Evolutionary conservation across 2,113 vertebrate genomes (phyloP), one percentile per base, ranked within the genome.

Genomic region (Muntiacus muntjak): DNA sequence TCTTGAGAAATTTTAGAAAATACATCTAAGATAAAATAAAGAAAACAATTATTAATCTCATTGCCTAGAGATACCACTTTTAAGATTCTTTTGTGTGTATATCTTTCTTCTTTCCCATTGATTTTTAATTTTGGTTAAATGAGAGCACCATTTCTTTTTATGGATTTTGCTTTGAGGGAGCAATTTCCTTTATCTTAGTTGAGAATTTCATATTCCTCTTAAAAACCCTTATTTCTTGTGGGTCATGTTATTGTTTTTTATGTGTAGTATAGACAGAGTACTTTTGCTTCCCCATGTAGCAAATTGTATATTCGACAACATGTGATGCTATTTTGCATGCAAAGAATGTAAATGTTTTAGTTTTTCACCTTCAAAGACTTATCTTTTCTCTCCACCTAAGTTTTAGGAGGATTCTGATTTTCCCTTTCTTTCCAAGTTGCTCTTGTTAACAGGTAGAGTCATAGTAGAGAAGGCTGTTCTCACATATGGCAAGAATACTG

Each of bases 61-160:
- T 13, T 91, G 58, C 10, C 40, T 86, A 50, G 17, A 74, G 12
- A 58, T 89, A 76, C 6, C 40, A 71, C 54, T 94, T 64, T 94
- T 47, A 76, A 62, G 45, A 55, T 30, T 64, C 85, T 85, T 79
- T 45, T 30, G 26, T 94, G 58, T 82, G 23, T 86, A n/a, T 82
- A 28, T 71, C 6, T 71, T 84, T 83, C 43, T 87, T 25, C 3
- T 64, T 91, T 92, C 87, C 30, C 36, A 55, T 57, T 94, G 26
- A 90, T 91, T 98, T 95, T 91, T 92, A 85, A 91, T 92, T 93
- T 87, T 21, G 30, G 6, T 83, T 64, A 86, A 92, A 60, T 55
- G 50, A 95, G 13, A 96, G 94, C 5, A 94, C 43, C 36, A 84
- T 93, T 93, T 95, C n/a, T 84, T 96, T 93, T 96, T 83, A 87